These are phyloP conservation scores for Synodontis membranacea DNA, from an alignment of 2,113 vertebrate species.

Conservation along the genomic window DNA sequence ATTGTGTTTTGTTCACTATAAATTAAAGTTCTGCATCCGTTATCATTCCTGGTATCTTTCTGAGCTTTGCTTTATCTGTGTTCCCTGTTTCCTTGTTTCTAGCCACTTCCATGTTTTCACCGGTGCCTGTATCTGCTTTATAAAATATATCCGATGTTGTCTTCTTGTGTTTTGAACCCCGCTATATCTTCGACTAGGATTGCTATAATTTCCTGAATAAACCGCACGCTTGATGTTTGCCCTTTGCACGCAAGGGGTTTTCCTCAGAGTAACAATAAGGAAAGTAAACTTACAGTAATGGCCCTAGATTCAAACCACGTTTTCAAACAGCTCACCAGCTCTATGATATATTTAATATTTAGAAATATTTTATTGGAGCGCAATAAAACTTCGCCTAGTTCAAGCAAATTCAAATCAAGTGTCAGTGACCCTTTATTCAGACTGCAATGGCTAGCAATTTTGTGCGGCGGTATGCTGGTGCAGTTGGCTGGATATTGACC, in stretches of 20 bases:
- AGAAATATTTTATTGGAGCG: neutral
- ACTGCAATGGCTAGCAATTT: neutral
- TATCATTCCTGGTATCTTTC: no score
- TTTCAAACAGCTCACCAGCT: neutral
- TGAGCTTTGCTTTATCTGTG: neutral
- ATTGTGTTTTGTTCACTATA: no score
- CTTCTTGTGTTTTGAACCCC: neutral
- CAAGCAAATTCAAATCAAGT: neutral
- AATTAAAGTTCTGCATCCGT: no score
- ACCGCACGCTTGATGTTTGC: no score
- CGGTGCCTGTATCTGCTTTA: neutral
- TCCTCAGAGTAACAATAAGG: neutral
- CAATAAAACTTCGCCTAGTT: neutral
- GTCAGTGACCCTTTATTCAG: neutral
- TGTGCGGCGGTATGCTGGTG: neutral
- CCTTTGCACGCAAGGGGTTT: no score
- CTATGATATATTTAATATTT: neutral
- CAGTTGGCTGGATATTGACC: conserved; percentile 28
- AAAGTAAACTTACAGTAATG: neutral
- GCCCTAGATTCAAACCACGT: neutral
- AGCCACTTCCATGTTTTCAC: neutral
- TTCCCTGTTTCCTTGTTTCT: neutral
- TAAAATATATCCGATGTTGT: neutral
- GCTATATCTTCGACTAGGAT: neutral
- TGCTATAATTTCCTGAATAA: neutral